Evolutionary conservation across 2,797 vertebrate genomes (phyloP).

Genomic region (Lepidocolaptes lacrymiger): DNA sequence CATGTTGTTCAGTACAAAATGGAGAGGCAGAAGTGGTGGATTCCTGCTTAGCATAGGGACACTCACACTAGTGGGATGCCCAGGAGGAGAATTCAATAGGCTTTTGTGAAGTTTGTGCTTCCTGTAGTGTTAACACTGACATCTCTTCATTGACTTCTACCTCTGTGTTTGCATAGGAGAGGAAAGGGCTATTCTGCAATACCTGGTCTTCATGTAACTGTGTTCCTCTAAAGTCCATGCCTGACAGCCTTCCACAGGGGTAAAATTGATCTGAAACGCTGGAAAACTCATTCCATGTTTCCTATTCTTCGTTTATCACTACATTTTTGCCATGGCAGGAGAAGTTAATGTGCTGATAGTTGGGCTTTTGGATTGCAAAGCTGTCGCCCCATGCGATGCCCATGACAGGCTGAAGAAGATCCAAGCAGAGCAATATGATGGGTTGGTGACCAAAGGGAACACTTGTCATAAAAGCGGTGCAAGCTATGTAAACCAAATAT

Average conservation of each 20-base stretch:
- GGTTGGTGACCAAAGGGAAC: constrained; percentile 13
- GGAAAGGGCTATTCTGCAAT: background rate
- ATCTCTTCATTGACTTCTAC: background rate
- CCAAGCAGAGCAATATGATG: background rate
- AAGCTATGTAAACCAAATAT: constrained; percentile 56
- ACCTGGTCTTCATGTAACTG: background rate
- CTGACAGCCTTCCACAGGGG: background rate
- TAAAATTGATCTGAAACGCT: background rate
- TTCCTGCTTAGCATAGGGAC: background rate
- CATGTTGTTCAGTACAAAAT: background rate
- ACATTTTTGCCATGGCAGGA: background rate
- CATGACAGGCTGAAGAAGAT: background rate
- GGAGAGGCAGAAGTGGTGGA: background rate
- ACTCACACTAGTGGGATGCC: background rate
- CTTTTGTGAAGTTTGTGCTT: background rate
- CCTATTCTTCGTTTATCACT: rapidly evolving
- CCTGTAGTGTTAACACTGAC: rapidly evolving
- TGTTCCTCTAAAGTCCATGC: background rate
- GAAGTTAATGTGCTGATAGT: background rate
- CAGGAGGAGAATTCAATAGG: background rate
- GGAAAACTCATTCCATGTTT: background rate
- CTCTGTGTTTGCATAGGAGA: rapidly evolving
- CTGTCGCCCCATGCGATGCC: rapidly evolving
- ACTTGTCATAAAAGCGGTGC: background rate
- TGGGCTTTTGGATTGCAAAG: background rate